Base-by-base conservation (phyloP, 1,140 invertebrate genomes). In the Nymphalis io region DNA sequence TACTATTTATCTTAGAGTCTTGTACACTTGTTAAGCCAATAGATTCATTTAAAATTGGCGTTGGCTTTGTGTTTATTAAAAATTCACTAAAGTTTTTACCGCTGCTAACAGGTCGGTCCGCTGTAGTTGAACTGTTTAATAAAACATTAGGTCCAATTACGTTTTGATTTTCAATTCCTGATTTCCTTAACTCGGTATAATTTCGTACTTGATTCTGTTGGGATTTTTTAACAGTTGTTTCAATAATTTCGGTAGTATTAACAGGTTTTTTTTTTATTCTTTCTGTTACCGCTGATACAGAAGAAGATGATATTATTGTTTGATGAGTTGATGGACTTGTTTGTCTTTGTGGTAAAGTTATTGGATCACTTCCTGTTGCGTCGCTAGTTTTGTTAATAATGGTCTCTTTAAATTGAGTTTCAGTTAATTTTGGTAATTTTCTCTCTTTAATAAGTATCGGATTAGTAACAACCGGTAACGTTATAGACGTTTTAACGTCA, bases 71-170 rank as follows among this genome's bases (percentile, higher is more conserved):
- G 10, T 51, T 12, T 21, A 51, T 51, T 51, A 18, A 51, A 20
- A 20, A 12, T 20, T 51, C 46, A 20, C 18, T 51, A 18, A 21
- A 20, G 12, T 51, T 51, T 16, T 20, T 21, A 51, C 1, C 18
- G 1, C 10, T 10, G 46, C 2, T 51, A 51, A 51, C 20, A 21
- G 46, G 16, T 20, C 20, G 18, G 16, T 20, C 46, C 5, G 46
- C 5, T 46, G 44, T 10, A 51, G 46, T 18, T 16, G 46, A 20
- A 20, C 46, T 51, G 46, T 51, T 51, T 20, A 51, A 51, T 51
- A 51, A 51, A 51, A 51, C 46, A 51, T 51, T 51, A 20, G 16
- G 20, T 20, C 2, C 46, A 51, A n/a, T 51, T 20, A 51, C 20
- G 3, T 51, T 20, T 20, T 51, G 8, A 51, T 51, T 11, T 51